A percentile compares a stretch with the other conserved stretches of the same genome.
phyloP scores from a whole-genome alignment of 2,113 vertebrate genomes.

The Carassius auratus region DNA sequence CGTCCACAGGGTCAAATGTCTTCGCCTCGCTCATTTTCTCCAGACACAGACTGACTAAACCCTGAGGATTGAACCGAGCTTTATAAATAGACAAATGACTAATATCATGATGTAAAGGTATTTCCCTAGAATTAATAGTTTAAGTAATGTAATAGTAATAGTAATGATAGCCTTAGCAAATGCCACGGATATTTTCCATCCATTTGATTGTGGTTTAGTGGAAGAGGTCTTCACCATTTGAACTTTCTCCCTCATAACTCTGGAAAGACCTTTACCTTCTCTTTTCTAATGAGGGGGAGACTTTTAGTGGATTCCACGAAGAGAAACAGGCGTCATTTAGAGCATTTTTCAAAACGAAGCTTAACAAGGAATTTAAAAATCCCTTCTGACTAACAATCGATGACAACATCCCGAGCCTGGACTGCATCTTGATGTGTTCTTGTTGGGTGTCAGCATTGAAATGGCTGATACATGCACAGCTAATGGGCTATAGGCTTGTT shows the following conservation, averaged over 20 bases:
- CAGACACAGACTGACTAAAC: background rate
- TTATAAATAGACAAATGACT: conserved; percentile 3
- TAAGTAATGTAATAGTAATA: background rate
- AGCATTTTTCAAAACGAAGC: background rate
- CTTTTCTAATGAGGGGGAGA: background rate
- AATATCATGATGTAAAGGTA: background rate
- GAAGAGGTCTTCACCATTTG: background rate
- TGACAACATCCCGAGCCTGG: background rate
- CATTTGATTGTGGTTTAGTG: background rate
- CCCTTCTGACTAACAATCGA: conserved; percentile 22
- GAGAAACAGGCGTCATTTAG: conserved; percentile 15
- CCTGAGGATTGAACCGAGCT: background rate
- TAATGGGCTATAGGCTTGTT: conserved; percentile 8
- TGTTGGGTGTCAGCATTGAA: background rate
- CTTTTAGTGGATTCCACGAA: background rate
- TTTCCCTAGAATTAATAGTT: background rate
- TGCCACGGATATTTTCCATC: conserved; percentile 12
- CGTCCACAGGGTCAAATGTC: background rate
- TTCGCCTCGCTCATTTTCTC: background rate
- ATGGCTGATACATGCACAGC: background rate
- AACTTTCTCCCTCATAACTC: conserved; percentile 14
- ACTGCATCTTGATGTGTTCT: background rate
- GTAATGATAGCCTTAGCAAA: background rate
- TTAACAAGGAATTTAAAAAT: conserved; percentile 32
- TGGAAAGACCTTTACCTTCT: background rate